Conservation (phyloP, 53 echinoderm and acorn worm species). For the Stichopus horrens region DNA sequence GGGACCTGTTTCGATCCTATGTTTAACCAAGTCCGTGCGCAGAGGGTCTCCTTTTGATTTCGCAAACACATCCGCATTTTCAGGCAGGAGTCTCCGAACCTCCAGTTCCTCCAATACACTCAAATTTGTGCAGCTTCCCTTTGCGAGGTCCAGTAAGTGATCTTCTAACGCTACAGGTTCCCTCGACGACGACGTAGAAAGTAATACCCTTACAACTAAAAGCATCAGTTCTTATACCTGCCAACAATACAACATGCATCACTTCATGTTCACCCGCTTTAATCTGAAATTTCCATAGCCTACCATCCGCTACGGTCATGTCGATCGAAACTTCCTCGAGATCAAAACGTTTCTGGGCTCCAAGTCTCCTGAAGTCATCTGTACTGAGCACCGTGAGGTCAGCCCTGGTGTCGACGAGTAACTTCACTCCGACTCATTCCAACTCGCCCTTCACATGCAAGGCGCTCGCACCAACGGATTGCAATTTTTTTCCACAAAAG, state of each 20-base stretch:
- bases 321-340: background rate
- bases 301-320: conserved; percentile 9
- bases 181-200: no score
- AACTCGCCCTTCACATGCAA: conserved; percentile 4
- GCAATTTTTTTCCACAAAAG: background rate
- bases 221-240: no score
- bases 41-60: conserved; percentile 31
- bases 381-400: background rate
- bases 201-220: no score
- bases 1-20: conserved; percentile 50
- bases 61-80: conserved; percentile 44
- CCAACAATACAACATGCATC: background rate
- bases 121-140: background rate
- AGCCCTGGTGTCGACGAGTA: conserved; percentile 10
- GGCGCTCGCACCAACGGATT: background rate
- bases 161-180: background rate
- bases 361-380: background rate
- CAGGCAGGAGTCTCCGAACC: background rate
- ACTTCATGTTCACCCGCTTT: background rate
- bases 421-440: background rate
- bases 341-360: background rate
- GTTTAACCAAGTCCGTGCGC: no score
- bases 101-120: background rate
- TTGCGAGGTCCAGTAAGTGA: background rate
- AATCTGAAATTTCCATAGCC: background rate